Evolutionary conservation across 2,888 invertebrate genomes (phyloP).

Genomic region (Brachypalpus laphriformis): DNA sequence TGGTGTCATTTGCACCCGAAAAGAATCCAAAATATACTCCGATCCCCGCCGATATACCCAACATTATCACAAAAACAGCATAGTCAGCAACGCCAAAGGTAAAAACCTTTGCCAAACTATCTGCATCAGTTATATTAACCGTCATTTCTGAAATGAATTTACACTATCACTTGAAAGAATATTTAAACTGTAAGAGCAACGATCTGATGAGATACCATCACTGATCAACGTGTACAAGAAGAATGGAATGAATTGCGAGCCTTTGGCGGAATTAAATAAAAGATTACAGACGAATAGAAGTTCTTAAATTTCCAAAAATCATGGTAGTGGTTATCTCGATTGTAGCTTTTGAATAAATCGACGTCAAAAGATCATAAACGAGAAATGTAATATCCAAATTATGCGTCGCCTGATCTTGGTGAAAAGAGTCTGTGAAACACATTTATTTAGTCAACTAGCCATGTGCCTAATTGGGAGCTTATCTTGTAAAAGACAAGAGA

Average conservation of each 20-base stretch:
- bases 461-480: slow-evolving; percentile 14
- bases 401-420: neutral
- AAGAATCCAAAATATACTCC: slow-evolving; percentile 84
- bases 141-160: slow-evolving; percentile 26
- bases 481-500: slow-evolving; percentile 9
- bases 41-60: slow-evolving; percentile 83
- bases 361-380: slow-evolving; percentile 24
- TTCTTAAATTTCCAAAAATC: neutral
- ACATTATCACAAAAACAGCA: slow-evolving; percentile 83
- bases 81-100: slow-evolving; percentile 81
- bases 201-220: neutral
- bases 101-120: slow-evolving; percentile 20
- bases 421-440: neutral
- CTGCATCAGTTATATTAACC: slow-evolving; percentile 34
- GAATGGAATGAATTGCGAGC: slow-evolving; percentile 11
- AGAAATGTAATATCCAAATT: neutral
- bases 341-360: slow-evolving; percentile 2
- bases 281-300: neutral
- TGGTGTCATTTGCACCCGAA: slow-evolving; percentile 79
- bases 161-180: neutral
- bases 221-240: neutral
- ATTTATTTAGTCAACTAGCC: neutral
- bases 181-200: neutral
- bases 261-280: slow-evolving; percentile 8
- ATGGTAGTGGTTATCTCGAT: slow-evolving; percentile 29